Evolutionary conservation across 1,140 invertebrate species (phyloP), one percentile per base, ranked within the genome.

Genomic region (Conus betulinus): DNA sequence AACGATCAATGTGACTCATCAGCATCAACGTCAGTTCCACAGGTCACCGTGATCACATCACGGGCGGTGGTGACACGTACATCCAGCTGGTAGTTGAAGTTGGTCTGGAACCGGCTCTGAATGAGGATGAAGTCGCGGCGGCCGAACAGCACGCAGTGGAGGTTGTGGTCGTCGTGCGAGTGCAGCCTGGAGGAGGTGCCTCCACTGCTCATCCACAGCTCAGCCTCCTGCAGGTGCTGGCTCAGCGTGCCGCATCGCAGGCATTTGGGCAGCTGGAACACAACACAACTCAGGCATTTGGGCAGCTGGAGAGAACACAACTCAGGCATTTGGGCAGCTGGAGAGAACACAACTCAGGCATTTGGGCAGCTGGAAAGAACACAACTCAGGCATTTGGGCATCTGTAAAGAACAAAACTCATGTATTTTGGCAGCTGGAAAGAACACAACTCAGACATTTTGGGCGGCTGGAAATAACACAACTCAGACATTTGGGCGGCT

Each of bases 71-170:
- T 39, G 39, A 39, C 39, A 87, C 85, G 91, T 89, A 95, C 94
- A 52, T 93, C 92, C 84, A 94, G 87, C 57, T 88, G 78, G 63
- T 90, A 94, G n/a, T 93, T 89, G 71, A 95, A 93, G n/a, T 89
- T 88, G 13, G 91, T 86, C 88, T 93, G 94, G 88, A 93, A 90
- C 76, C 93, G 89, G n/a, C 84, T 76, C 55, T 94, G 92, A 13
- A 95, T 94, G 23, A 95, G 87, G 63, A 95, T 95, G 88, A 95
- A 95, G 84, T 95, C 95, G 84, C 95, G 94, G 17, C 95, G 87
- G 8, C 95, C 95, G 86, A 94, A 93, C 5, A 95, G 71, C 53
- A 95, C 92, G 90, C 95, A 95, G 87, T 95, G 95, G 3, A 95
- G 82, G 86, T 94, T 92, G 84, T 95, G 94, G 84, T 95, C 94